Evolutionary conservation across 2,113 vertebrate species (phyloP).

Genomic region (Oryzias celebensis): DNA sequence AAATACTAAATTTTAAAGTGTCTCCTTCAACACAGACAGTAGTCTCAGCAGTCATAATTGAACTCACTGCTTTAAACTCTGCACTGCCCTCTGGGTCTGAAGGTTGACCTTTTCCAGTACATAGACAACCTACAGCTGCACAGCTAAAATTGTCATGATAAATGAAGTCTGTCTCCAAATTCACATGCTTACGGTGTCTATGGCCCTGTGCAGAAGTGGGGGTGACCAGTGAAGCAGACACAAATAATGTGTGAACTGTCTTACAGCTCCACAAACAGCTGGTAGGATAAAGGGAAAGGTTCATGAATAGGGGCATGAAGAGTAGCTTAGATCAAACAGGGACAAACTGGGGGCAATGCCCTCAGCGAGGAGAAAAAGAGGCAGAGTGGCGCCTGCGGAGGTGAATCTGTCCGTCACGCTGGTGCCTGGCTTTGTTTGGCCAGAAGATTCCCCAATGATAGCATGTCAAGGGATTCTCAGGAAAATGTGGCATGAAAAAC

Average conservation of each 20-base stretch:
- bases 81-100: constrained; percentile 10
- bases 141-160: neutral
- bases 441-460: constrained; percentile 74
- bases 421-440: constrained; percentile 78
- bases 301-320: constrained; percentile 2
- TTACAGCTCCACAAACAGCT: constrained; percentile 18
- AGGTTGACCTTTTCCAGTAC: neutral
- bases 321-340: constrained; percentile 40
- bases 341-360: constrained; percentile 61
- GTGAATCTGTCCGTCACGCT: constrained; percentile 62
- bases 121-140: neutral
- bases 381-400: constrained; percentile 70
- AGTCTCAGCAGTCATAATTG: constrained; percentile 21
- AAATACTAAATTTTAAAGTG: too few relatives aligned
- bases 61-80: constrained; percentile 3
- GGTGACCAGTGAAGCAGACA: neutral
- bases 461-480: constrained; percentile 9
- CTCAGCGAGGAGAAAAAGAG: constrained; percentile 39
- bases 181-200: neutral
- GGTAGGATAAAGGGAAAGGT: constrained; percentile 1
- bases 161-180: constrained; percentile 1
- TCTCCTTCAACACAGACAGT: neutral
- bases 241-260: neutral
- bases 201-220: neutral
- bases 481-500: neutral